Evolutionary conservation across 2,888 invertebrate species (phyloP).

Genomic region (Physocephala rufipes): DNA sequence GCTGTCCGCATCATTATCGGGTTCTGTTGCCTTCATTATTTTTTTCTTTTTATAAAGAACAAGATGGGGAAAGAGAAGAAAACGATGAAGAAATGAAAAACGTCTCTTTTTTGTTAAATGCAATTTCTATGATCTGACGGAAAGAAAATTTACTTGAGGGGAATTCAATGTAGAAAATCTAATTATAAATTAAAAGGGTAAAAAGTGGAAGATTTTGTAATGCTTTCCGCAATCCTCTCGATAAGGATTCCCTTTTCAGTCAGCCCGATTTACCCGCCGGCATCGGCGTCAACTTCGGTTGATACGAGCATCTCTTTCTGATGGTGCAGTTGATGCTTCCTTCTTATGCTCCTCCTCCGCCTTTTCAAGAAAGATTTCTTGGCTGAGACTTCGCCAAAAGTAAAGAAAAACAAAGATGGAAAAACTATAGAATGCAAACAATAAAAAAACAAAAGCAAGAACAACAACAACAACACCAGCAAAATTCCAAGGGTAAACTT

Average conservation of each 20-base stretch:
- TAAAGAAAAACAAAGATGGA: neutral
- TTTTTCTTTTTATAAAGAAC: neutral
- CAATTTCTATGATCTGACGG: too few species aligned
- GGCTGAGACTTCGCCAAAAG: neutral
- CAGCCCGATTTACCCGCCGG: neutral
- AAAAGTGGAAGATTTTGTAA: constrained; percentile 33
- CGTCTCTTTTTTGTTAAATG: too few species aligned
- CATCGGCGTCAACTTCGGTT: neutral
- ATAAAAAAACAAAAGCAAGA: neutral
- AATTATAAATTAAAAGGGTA: constrained; percentile 38
- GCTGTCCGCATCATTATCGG: neutral
- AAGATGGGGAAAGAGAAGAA: neutral
- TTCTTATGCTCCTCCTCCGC: neutral
- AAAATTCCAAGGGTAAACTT: constrained; percentile 23
- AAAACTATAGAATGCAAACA: neutral
- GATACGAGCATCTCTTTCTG: neutral
- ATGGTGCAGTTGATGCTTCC: neutral
- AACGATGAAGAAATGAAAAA: neutral
- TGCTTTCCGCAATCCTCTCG: neutral
- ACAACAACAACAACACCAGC: constrained; percentile 7
- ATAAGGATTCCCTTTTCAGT: neutral
- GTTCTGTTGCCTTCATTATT: neutral
- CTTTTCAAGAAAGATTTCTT: neutral
- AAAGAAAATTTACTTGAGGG: neutral
- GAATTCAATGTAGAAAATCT: constrained; percentile 29